A percentile compares a stretch with the other conserved stretches of the same genome.
Conservation (phyloP, 2,113 vertebrate genomes). For the Astur gentilis region DNA sequence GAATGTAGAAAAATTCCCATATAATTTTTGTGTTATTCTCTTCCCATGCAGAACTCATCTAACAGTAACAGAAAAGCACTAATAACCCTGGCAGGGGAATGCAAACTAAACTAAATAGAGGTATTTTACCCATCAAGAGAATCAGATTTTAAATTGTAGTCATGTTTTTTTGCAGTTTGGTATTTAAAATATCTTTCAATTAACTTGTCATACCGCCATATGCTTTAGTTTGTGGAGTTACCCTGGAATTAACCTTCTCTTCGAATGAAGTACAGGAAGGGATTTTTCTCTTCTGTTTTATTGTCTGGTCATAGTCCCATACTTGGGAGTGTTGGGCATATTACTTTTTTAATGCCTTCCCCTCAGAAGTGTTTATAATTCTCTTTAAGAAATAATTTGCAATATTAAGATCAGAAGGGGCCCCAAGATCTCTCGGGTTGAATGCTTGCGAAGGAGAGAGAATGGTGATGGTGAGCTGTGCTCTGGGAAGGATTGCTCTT, state of each 20-base stretch:
- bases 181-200: neutral
- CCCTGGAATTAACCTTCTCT: neutral
- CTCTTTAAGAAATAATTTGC: neutral
- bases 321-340: neutral
- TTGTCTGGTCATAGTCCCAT: neutral
- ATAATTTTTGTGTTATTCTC: neutral
- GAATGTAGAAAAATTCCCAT: neutral
- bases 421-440: rapidly evolving
- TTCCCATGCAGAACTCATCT: neutral
- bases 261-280: neutral
- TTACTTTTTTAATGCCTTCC: neutral
- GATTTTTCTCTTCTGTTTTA: neutral
- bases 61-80: neutral
- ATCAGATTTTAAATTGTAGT: neutral
- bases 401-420: neutral
- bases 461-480: neutral
- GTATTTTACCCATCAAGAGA: neutral
- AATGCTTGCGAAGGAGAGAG: neutral
- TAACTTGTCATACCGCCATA: neutral
- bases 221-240: neutral
- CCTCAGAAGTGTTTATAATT: neutral
- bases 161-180: neutral
- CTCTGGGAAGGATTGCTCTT: neutral
- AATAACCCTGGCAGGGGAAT: neutral
- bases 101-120: neutral